These are phyloP conservation scores for Panagrolaimus sp. DNA, from an alignment of 1,140 invertebrate genomes.

Conservation along the genomic window DNA sequence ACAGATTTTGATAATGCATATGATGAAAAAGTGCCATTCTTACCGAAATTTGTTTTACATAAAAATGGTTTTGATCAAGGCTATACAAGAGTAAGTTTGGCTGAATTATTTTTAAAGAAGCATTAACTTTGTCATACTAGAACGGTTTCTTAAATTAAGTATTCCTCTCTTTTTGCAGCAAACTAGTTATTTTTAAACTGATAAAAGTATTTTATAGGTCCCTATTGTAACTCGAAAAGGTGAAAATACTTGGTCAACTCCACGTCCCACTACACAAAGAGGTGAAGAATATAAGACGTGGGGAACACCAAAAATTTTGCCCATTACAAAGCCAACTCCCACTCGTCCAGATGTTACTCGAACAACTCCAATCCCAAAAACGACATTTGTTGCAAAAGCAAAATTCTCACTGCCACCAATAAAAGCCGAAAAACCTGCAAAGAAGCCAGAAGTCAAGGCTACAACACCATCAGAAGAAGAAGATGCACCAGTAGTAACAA, in stretches of 20 bases:
- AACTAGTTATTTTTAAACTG: no score
- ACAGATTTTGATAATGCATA: constrained; percentile 8
- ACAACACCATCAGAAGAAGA: no score
- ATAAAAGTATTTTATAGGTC: background rate
- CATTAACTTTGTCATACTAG: no score
- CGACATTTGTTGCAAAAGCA: background rate
- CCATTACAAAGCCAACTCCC: background rate
- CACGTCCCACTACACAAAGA: background rate
- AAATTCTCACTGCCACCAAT: background rate
- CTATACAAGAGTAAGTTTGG: background rate
- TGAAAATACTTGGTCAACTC: constrained; percentile 9
- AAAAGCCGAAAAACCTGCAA: background rate
- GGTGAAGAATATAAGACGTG: background rate
- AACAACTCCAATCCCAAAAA: background rate
- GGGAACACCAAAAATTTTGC: background rate
- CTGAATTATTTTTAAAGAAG: no score
- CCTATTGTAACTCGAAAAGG: constrained; percentile 1
- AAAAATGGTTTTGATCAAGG: background rate
- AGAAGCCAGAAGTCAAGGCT: background rate
- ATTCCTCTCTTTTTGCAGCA: no score
- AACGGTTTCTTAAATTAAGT: no score
- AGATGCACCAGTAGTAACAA: no score
- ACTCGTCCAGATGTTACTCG: background rate
- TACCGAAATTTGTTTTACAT: constrained; percentile 4
- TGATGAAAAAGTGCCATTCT: constrained; percentile 2